These are phyloP conservation scores for Drosophila rhopaloa DNA, from an alignment of 1,140 invertebrate genomes.

Conservation along the genomic window DNA sequence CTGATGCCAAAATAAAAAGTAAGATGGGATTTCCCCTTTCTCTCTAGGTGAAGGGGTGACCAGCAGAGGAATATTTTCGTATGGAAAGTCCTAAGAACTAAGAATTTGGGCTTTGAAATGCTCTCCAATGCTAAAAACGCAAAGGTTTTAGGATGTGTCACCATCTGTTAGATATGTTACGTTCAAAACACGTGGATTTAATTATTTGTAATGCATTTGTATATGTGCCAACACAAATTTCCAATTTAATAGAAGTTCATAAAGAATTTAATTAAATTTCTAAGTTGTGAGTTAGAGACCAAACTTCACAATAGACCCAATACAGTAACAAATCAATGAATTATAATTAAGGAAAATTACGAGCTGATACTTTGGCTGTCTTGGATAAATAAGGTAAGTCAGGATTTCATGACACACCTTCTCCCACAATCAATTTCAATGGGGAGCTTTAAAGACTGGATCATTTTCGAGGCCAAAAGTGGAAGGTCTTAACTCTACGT, in stretches of 20 bases:
- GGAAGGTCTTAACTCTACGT: background rate
- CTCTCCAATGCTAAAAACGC: no score
- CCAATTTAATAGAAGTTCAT: no score
- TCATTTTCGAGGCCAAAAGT: background rate
- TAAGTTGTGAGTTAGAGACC: no score
- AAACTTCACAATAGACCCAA: no score
- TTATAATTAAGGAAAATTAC: conserved; percentile 6
- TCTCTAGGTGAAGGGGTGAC: background rate
- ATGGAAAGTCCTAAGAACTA: background rate
- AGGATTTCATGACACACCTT: background rate
- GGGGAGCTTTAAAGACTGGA: background rate
- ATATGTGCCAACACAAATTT: no score
- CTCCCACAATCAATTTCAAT: background rate
- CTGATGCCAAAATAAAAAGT: conserved; percentile 24
- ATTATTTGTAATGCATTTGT: no score
- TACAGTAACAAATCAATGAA: background rate
- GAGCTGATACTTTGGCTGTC: background rate
- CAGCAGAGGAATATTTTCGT: no score
- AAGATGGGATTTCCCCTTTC: background rate
- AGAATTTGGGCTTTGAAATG: background rate
- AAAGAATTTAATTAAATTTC: background rate
- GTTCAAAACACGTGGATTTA: no score
- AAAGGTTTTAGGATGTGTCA: no score
- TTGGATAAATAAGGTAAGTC: background rate
- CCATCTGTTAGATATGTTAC: no score